Base-by-base conservation (phyloP, 2,888 invertebrate genomes). In the Helicoverpa assulta region DNA sequence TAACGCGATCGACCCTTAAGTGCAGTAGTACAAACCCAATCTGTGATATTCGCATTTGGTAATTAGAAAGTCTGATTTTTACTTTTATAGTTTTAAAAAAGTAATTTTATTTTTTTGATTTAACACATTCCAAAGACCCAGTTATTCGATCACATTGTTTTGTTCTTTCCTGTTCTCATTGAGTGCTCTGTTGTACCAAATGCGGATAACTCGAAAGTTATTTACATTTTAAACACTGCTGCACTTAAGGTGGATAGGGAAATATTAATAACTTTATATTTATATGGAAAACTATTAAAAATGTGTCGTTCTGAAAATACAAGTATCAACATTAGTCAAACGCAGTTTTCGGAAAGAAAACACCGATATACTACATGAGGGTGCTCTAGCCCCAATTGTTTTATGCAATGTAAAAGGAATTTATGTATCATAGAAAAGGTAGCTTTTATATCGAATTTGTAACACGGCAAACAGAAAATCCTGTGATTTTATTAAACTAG, bases 1-100 rank as follows among this genome's bases (percentile, higher is more conserved):
- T 82, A 82, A 80, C 80, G 82, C 82, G 80, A 80, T 82, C 68
- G 72, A 78, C 80, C 84, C 89, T 95, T 94, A 94, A 95, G 95
- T 95, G 95, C 95, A 95, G 95, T 94, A 90, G 93, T 91, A 85
- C 70, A 83, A 84, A 85, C 86, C 85, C 77, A 85, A 91, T 91
- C 94, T 95, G 95, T 95, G 95, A 95, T 95, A 95, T 95, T 95
- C 95, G 95, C 95, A 95, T 95, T 95, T 95, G 95, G 95, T 94
- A 87, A 87, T 88, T 87, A 88, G 84, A 82, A 92, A 92, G 93
- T 92, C 92, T 92, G 92, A 92, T 90, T 90, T 91, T 90, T 86
- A 83, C 82, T 82, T 80, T 82, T 84, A 80, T 84, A 83, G 78
- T 77, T 81, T 66, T 73, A 64, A 82, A 81, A 79, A 73, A 72